Evolutionary conservation across 1,140 invertebrate species (phyloP), one percentile per base, ranked within the genome.

Genomic region (Drosophila nigromelanica): DNA sequence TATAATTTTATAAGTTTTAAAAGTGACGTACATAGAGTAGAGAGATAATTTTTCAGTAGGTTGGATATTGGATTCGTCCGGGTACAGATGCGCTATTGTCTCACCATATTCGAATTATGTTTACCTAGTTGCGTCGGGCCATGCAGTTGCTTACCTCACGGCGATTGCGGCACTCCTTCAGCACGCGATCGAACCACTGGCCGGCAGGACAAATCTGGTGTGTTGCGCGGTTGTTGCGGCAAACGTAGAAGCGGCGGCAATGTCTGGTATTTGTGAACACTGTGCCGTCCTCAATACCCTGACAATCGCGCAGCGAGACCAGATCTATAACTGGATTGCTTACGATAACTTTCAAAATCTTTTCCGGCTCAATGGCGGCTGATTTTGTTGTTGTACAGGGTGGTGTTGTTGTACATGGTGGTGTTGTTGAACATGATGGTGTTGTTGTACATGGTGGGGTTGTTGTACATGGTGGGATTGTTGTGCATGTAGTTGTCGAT

Each of bases 121-220:
- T 27, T 14, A 7, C 12, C 59, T 63, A 74, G 52, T 74, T 74
- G 35, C 72, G 72, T 1, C 3, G 5, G 15, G 52, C 52, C 30
- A 39, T 8, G 14, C 72, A 74, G 40, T 74, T 74, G 39, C 45
- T 74, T 4, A 74, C 72, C 27, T 52, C 51, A 8, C 12, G 21
- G 14, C 58, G 58, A 30, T 43, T 70, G 8, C 52, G 69, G 8
- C 79, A 81, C 15, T 35, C 14, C 43, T 55, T 67, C 11, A 21
- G 45, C 14, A 80, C 78, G 7, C 79, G 56, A 24, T 82, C 78
- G 45, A 78, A 82, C 79, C 79, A 82, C 21, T 82, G 60, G 2
- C 66, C 59, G 21, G 1, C 0, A 2, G 78, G 78, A n/a, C 79
- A 81, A 1, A 40, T 5, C 15, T 74, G 74, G 6, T 68, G 69